A percentile compares a stretch with the other conserved stretches of the same genome.
Evolutionary conservation across 2,797 vertebrate genomes (phyloP).

Genomic region (Gila robusta): DNA sequence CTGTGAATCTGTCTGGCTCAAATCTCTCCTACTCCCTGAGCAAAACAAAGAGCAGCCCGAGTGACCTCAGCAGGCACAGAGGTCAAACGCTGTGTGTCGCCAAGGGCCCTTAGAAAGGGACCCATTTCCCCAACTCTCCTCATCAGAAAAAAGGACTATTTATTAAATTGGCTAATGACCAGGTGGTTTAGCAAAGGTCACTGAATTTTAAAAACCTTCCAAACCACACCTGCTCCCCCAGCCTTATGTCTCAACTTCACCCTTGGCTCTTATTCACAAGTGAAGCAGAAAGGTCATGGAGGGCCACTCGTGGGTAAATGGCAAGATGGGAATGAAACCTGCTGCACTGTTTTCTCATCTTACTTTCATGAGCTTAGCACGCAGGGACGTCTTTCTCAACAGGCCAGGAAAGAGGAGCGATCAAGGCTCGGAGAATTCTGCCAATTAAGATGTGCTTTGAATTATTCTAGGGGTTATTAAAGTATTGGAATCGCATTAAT

Average conservation of each 20-base stretch:
- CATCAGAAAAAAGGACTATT: conserved; percentile 6
- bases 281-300: conserved; percentile 1
- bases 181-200: conserved; percentile 63
- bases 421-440: conserved; percentile 22
- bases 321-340: conserved; percentile 22
- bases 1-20: background rate
- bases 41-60: background rate
- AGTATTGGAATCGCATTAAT: conserved; percentile 47
- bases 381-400: conserved; percentile 57
- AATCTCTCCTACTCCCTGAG: background rate
- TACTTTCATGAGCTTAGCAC: conserved; percentile 65
- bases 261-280: conserved; percentile 1
- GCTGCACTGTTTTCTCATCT: conserved; percentile 53
- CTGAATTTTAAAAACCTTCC: conserved; percentile 53
- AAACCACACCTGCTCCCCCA: conserved; percentile 3
- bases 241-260: conserved; percentile 21
- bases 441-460: conserved; percentile 56
- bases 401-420: background rate
- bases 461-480: conserved; percentile 49
- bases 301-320: background rate
- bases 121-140: conserved; percentile 24
- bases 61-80: conserved; percentile 32
- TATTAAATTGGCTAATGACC: conserved; percentile 58
- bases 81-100: conserved; percentile 46
- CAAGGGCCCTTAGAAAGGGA: background rate